Evolutionary conservation across 2,113 vertebrate genomes (phyloP).

Genomic region (Campylorhamphus procurvoides): DNA sequence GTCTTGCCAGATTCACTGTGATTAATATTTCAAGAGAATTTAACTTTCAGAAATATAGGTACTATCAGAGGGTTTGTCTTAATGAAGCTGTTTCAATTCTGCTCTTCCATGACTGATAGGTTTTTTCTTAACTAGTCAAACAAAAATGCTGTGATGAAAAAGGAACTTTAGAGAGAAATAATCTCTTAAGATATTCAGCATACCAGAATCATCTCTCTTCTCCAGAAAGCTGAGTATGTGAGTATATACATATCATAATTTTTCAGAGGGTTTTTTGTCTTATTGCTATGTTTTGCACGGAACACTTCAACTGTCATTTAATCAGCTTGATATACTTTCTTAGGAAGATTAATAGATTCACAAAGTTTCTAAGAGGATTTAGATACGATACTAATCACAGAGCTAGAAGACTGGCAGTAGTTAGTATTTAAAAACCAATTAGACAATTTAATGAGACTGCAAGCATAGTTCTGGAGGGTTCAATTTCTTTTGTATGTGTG

Average conservation of each 20-base stretch:
- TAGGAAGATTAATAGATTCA: constrained; percentile 30
- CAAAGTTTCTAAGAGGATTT: constrained; percentile 33
- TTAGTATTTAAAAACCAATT: background rate
- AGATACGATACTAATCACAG: background rate
- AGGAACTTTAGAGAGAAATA: constrained; percentile 18
- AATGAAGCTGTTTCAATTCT: constrained; percentile 43
- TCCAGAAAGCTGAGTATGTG: background rate
- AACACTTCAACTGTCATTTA: background rate
- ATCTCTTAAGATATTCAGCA: background rate
- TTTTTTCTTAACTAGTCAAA: constrained; percentile 19
- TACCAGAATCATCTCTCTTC: background rate
- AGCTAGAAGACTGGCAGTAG: background rate
- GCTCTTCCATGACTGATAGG: constrained; percentile 22
- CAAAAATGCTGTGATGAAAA: background rate
- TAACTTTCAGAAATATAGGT: constrained; percentile 30
- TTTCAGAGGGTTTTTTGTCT: background rate
- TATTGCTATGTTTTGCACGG: background rate
- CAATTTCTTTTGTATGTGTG: background rate
- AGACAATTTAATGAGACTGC: background rate
- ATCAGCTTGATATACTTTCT: background rate
- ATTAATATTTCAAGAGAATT: constrained; percentile 65
- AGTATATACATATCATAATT: background rate
- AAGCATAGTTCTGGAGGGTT: background rate
- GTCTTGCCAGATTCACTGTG: constrained; percentile 26
- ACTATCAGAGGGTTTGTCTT: background rate